These are phyloP conservation scores for Anolis apletophallus DNA, from an alignment of 2,797 vertebrate genomes.

Conservation along the genomic window DNA sequence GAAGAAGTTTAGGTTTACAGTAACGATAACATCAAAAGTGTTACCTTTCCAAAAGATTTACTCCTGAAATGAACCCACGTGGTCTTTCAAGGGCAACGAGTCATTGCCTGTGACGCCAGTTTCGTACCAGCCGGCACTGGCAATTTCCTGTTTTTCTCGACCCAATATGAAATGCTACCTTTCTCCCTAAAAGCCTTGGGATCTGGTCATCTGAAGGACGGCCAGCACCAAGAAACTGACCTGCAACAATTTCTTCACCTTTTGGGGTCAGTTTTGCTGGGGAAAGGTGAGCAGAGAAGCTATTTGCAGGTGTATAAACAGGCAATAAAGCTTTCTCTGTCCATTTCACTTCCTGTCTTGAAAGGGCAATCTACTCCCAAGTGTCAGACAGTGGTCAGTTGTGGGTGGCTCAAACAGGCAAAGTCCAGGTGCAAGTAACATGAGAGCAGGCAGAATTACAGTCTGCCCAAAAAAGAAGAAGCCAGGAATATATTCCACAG, in stretches of 20 bases:
- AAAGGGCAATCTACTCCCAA: slow-evolving; percentile 72
- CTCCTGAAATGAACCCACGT: neutral
- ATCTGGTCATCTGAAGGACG: neutral
- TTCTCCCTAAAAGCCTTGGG: neutral
- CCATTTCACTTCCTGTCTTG: slow-evolving; percentile 68
- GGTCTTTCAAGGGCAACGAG: neutral
- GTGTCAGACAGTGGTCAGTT: slow-evolving; percentile 57
- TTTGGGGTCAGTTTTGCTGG: neutral
- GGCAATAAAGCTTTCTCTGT: slow-evolving; percentile 51
- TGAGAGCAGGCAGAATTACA: slow-evolving; percentile 46
- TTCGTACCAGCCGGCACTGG: neutral
- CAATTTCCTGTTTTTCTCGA: neutral
- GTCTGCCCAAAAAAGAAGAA: slow-evolving; percentile 41
- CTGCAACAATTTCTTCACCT: neutral
- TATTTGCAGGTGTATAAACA: slow-evolving; percentile 59
- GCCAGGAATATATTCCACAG: slow-evolving; percentile 41
- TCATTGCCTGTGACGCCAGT: neutral
- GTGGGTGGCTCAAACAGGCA: slow-evolving; percentile 53
- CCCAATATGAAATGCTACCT: neutral
- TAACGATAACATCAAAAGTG: neutral
- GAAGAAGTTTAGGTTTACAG: neutral
- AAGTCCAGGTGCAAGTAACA: slow-evolving; percentile 59
- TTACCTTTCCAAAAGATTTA: neutral
- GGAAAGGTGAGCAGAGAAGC: slow-evolving; percentile 46
- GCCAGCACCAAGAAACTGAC: fast-evolving